Evolutionary conservation across 2,888 invertebrate genomes (phyloP).

Genomic region (Brachyopa scutellaris): DNA sequence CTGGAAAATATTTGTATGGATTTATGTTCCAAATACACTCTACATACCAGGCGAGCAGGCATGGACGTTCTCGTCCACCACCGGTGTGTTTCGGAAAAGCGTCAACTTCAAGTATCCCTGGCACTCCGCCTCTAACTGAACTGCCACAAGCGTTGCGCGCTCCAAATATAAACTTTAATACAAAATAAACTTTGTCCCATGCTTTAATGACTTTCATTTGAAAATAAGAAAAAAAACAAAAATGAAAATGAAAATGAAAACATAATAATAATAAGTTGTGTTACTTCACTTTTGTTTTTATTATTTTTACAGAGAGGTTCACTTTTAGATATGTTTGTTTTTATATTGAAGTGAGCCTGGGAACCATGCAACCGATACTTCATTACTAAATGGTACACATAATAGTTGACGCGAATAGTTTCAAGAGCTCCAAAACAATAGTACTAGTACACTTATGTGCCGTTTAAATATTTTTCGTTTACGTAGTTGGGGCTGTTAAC

Average conservation of each 20-base stretch:
- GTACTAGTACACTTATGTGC: slow-evolving; percentile 4
- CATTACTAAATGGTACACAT: slow-evolving; percentile 2
- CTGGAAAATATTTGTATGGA: slow-evolving; percentile 41
- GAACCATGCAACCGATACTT: slow-evolving; percentile 6
- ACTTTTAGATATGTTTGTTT: neutral
- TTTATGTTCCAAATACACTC: slow-evolving; percentile 31
- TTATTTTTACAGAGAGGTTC: neutral
- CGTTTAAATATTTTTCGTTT: slow-evolving; percentile 4
- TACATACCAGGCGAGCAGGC: neutral
- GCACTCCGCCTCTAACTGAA: no score
- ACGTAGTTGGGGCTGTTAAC: slow-evolving; percentile 8
- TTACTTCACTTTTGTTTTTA: neutral
- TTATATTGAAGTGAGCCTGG: no score
- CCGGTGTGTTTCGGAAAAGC: neutral
- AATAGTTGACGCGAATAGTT: slow-evolving; percentile 22
- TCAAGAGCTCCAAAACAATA: neutral
- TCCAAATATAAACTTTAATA: slow-evolving; percentile 31
- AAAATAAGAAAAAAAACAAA: neutral
- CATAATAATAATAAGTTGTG: slow-evolving; percentile 16
- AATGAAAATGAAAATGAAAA: slow-evolving; percentile 5
- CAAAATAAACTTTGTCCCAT: slow-evolving; percentile 43
- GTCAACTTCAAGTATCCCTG: slow-evolving; percentile 4
- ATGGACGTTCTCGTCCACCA: neutral
- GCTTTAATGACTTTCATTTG: slow-evolving; percentile 39
- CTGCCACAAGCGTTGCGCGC: slow-evolving; percentile 3